Evolutionary conservation across 2,113 vertebrate genomes (phyloP).

Genomic region (Podarcis cretensis): DNA sequence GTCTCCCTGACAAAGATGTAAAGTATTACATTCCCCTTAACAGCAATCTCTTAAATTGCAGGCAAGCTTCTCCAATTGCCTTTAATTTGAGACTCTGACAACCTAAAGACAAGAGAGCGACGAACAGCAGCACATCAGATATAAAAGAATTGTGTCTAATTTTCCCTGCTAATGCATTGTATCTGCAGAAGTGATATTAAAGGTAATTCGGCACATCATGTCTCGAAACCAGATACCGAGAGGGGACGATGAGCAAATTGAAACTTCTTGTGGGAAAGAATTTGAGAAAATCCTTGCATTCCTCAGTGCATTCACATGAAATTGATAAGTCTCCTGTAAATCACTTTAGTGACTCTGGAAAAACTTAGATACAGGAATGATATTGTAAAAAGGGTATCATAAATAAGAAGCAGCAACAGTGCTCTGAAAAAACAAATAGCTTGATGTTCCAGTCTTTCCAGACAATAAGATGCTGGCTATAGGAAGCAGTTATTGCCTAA

Average conservation of each 20-base stretch:
- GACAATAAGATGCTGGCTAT: fast-evolving
- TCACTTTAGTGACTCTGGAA: constrained; percentile 29
- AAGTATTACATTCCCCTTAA: constrained; percentile 68
- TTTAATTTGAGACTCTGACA: constrained; percentile 74
- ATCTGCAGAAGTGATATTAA: constrained; percentile 77
- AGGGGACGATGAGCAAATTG: constrained; percentile 78
- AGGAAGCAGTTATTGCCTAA: constrained; percentile 3
- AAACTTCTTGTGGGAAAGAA: constrained; percentile 86
- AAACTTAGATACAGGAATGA: constrained; percentile 36
- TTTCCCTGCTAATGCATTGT: constrained; percentile 77
- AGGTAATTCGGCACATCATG: constrained; percentile 81
- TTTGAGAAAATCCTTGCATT: constrained; percentile 76
- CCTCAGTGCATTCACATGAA: constrained; percentile 77
- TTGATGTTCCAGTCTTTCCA: neutral
- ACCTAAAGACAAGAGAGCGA: constrained; percentile 79
- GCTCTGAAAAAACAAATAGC: neutral
- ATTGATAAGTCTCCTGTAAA: constrained; percentile 77
- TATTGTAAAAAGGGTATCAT: constrained; percentile 18
- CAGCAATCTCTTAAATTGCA: constrained; percentile 70
- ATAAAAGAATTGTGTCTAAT: constrained; percentile 73
- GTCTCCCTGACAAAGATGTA: constrained; percentile 41
- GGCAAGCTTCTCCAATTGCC: constrained; percentile 74
- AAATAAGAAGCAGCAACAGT: neutral
- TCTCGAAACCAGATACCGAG: constrained; percentile 81
- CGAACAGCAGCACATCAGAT: constrained; percentile 69